Conservation (phyloP, 2,113 vertebrate species). For the Lasiurus cinereus region DNA sequence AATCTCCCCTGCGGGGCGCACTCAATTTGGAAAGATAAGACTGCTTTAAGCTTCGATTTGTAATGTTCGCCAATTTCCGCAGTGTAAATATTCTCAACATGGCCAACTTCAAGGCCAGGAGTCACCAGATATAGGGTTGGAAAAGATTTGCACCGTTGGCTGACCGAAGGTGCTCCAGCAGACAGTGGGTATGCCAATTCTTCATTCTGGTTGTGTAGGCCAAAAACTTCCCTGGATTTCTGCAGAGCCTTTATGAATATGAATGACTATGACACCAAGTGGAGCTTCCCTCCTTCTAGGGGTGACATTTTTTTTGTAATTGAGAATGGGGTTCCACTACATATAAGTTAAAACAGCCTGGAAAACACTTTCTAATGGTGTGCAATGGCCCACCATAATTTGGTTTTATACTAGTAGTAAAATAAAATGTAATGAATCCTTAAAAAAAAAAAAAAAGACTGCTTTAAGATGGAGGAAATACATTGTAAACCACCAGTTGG, state of each 20-base stretch:
- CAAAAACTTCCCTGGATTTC: background rate
- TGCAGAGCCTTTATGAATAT: background rate
- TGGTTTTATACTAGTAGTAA: conserved; percentile 11
- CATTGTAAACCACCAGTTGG: background rate
- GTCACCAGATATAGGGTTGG: background rate
- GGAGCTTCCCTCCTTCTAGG: background rate
- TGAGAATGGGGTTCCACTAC: background rate
- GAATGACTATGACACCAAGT: background rate
- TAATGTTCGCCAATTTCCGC: background rate
- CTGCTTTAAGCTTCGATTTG: background rate
- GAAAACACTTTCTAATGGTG: conserved; percentile 11
- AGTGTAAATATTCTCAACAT: background rate
- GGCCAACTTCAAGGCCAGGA: background rate
- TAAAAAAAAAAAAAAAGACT: too few species aligned
- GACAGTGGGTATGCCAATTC: background rate
- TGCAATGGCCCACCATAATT: conserved; percentile 17
- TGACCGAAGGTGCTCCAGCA: background rate
- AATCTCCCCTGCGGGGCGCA: background rate
- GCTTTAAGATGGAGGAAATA: conserved; percentile 14
- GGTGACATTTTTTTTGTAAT: background rate
- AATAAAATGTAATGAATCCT: conserved; percentile 57
- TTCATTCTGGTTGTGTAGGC: background rate
- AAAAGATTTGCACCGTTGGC: rapidly evolving
- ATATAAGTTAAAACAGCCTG: background rate
- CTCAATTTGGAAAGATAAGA: conserved; percentile 26